Base-by-base conservation (phyloP, 2,113 vertebrate species). In the Mionectes macconnelli region DNA sequence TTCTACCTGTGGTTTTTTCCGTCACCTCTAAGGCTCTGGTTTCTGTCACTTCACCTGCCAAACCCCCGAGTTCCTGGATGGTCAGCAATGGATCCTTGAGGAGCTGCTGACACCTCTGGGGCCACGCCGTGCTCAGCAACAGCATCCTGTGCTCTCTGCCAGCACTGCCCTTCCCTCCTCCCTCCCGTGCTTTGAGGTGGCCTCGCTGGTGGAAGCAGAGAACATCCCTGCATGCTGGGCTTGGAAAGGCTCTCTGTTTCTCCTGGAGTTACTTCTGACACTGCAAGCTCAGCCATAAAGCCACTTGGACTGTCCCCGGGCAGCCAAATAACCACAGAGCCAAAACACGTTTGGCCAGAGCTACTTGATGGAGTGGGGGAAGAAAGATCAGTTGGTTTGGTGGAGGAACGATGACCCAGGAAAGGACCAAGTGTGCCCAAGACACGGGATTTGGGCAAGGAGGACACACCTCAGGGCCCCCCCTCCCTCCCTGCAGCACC, bases 11-110 rank as follows among this genome's bases (percentile, higher is more conserved):
- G 0, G 18, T 69, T 44, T 44, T 57, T 19, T 22, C 8, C 20
- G 15, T 4, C 64, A 30, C 14, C 31, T 40, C 27, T 3, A 44
- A 37, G 56, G 9, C 23, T 4, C 23, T 4, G 11, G 23, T 39
- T 84, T 50, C 59, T 47, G 4, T 3, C 62, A 45, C 23, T 16
- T 3, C 62, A 45, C 23, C 18, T 39, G 14, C 42, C 53, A 11
- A 37, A n/a, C 2, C 20, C 12, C 52, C 9, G 44, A n/a, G 31
- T 15, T 42, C 15, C 17, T 60, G 52, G 11, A 0, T 1, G 20
- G 12, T 2, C 9, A 44, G 30, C 7, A 7, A 1, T 1, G 30
- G 35, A 18, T 50, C 16, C 22, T 21, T 0, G 3, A 6, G 0
- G 30, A 37, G 60, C 0, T 33, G 4, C 20, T 8, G 2, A 10